These are phyloP conservation scores for Octodon degus DNA, from an alignment of 2,113 vertebrate species.

Conservation along the genomic window DNA sequence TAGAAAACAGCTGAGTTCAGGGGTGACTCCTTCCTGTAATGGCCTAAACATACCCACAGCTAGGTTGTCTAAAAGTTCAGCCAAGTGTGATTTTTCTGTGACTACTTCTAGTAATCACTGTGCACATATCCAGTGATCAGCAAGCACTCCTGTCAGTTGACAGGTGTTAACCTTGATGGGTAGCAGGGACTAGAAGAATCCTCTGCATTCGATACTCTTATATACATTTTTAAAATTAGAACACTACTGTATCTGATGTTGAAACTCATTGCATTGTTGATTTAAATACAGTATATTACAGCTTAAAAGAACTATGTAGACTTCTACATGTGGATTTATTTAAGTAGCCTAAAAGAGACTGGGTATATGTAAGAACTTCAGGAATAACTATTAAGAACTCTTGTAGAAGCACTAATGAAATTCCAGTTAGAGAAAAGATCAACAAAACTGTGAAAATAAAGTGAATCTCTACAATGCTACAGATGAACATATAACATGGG, in stretches of 20 bases:
- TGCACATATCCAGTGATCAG: not conserved
- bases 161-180: not conserved
- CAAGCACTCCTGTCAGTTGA: not conserved
- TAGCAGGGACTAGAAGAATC: not conserved
- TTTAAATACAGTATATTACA: not conserved
- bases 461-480: not conserved
- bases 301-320: not conserved
- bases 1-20: not conserved
- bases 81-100: not conserved
- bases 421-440: not conserved
- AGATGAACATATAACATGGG: not conserved
- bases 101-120: not conserved
- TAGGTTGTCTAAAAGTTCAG: not conserved
- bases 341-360: not conserved
- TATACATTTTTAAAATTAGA: slow-evolving; percentile 39
- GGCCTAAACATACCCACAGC: not conserved
- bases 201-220: not conserved
- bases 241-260: not conserved
- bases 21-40: not conserved
- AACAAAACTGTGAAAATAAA: not conserved
- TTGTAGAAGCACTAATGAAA: not conserved
- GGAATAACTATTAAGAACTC: not conserved
- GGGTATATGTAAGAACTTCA: not conserved
- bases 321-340: not conserved
- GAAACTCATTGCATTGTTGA: slow-evolving; percentile 22